Evolutionary conservation across 2,888 invertebrate genomes (phyloP).

Genomic region (Meloe dianella): DNA sequence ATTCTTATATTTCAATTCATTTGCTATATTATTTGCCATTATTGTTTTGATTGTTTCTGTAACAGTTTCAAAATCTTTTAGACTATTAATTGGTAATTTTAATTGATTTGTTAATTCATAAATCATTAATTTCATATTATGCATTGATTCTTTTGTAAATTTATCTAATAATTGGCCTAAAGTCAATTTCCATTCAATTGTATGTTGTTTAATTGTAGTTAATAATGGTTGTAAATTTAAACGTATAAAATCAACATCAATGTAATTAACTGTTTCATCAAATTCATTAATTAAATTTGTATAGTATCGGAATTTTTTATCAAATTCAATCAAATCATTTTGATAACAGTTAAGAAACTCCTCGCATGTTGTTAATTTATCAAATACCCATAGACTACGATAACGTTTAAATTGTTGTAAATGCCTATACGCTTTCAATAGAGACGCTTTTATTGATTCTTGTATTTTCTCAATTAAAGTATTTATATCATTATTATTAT

Average conservation of each 20-base stretch:
- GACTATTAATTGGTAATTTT: conserved; percentile 76
- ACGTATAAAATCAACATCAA: conserved; percentile 73
- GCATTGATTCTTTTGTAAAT: conserved; percentile 73
- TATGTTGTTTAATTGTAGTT: conserved; percentile 73
- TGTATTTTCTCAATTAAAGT: conserved; percentile 72
- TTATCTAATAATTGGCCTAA: conserved; percentile 73
- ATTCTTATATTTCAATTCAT: conserved; percentile 76
- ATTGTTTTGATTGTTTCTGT: conserved; percentile 82
- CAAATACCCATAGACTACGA: conserved; percentile 76
- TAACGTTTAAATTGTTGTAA: conserved; percentile 74
- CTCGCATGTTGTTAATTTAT: conserved; percentile 76
- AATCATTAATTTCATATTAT: conserved; percentile 71
- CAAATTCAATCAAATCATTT: conserved; percentile 71
- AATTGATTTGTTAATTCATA: conserved; percentile 68
- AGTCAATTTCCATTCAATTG: conserved; percentile 78
- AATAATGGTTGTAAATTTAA: conserved; percentile 78
- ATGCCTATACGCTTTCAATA: conserved; percentile 70
- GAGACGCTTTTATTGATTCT: conserved; percentile 69
- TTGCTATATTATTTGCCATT: conserved; percentile 75
- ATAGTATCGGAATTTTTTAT: conserved; percentile 86
- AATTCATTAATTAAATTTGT: conserved; percentile 69
- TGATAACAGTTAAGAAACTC: conserved; percentile 74
- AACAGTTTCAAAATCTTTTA: conserved; percentile 83
- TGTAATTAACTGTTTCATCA: conserved; percentile 63
- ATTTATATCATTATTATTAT: conserved; percentile 72